Base-by-base conservation (phyloP, 2,888 invertebrate genomes). In the Drosophila tripunctata region DNA sequence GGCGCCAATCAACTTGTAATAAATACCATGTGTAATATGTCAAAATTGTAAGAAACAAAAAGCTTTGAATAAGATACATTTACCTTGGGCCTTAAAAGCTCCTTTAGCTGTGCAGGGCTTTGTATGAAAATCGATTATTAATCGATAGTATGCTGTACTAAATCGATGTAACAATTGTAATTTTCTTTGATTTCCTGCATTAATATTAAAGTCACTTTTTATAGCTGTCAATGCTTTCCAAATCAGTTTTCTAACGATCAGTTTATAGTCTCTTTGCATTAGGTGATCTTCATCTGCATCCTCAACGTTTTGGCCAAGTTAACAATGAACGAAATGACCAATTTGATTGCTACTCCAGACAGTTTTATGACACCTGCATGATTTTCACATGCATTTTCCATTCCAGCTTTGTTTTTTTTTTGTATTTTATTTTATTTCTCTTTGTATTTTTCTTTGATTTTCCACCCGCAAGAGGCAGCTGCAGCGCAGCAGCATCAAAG, bases 351-450 rank as follows among this genome's bases (percentile, higher is more conserved):
- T 63, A 40, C 47, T 60, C 67, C 60, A 60, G 61, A 52, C 40
- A 56, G 63, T 67, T 85, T 85, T 82, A 82, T 82, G 85, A 85
- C 85, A 82, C 85, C 83, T 82, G 81, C 81, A 85, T 82, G 85
- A 85, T 77, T 82, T 81, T 85, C 77, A 71, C 75, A 75, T 75
- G 60, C 74, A 33, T 78, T 45, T 31, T 19, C 31, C 22, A 7
- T 14, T 27, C n/a, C n/a, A 33, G 33, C 41, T 21, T 38, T n/a
- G 30, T 14, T n/a, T 38, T 44, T 45, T 21, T 27, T 6, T 6
- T 6, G 7, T 8, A n/a, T 19, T 4, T 6, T 21, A 2, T 24
- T 24, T 24, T 8, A 22, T 24, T n/a, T n/a, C n/a, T n/a, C n/a
- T 17, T 45, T 22, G 2, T 15, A 7, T 27, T 27, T 3, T 10